These are phyloP conservation scores for Chionoecetes opilio DNA, from an alignment of 1,140 invertebrate species.

Conservation along the genomic window DNA sequence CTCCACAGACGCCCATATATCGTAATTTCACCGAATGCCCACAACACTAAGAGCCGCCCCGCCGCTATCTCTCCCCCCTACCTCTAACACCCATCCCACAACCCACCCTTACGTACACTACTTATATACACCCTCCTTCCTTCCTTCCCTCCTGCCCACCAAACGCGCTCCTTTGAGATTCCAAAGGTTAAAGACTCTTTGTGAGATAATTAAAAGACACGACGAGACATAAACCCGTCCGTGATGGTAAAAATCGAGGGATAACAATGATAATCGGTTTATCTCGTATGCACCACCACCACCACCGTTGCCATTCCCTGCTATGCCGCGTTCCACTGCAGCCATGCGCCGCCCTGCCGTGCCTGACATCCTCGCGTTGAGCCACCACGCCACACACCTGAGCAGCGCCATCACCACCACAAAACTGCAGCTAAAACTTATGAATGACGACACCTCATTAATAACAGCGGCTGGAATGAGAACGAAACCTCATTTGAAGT, in stretches of 20 bases:
- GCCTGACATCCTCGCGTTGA: not conserved
- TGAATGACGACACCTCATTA: conserved; percentile 13
- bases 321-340: not conserved
- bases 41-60: not conserved
- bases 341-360: not conserved
- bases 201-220: not conserved
- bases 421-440: conserved; percentile 6
- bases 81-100: too few relatives aligned
- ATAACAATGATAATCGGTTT: not conserved
- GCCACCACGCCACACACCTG: not conserved
- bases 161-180: not conserved
- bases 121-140: not conserved
- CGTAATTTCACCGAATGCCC: conserved; percentile 14
- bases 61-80: not conserved
- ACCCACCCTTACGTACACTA: too few relatives aligned
- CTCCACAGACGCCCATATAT: not conserved
- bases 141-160: not conserved
- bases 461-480: not conserved
- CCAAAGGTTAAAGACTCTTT: not conserved
- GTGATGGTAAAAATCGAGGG: not conserved
- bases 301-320: not conserved
- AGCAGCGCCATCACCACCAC: conserved; percentile 17
- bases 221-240: not conserved
- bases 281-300: not conserved
- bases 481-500: conserved; percentile 3